phyloP scores from a whole-genome alignment of 2,797 vertebrate species.

The Chromobotia macracanthus region DNA sequence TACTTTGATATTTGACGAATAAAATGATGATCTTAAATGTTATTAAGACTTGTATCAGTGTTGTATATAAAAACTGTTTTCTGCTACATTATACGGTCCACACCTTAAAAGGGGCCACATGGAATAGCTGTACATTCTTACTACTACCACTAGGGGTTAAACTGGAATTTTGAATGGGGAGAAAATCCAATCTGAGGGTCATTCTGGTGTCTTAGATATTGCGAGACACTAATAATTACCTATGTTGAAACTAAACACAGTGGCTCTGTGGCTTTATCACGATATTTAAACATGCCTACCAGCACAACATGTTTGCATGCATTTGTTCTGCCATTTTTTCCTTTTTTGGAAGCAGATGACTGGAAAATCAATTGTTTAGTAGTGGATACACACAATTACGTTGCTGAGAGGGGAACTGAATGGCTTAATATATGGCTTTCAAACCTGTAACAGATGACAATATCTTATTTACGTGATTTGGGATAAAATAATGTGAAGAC shows the following conservation, averaged over 20 bases:
- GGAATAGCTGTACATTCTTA: too few species aligned
- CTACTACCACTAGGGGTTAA: too few species aligned
- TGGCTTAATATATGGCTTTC: conserved; percentile 6
- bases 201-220: too few species aligned
- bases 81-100: too few species aligned
- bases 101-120: too few species aligned
- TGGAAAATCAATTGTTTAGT: conserved; percentile 36
- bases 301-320: not conserved
- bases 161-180: too few species aligned
- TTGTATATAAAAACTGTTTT: too few species aligned
- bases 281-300: not conserved
- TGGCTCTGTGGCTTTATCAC: not conserved
- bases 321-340: conserved; percentile 29
- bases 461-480: conserved; percentile 27
- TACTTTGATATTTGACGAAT: not conserved
- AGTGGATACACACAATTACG: conserved; percentile 36
- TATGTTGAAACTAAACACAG: not conserved
- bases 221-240: too few species aligned
- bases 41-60: too few species aligned
- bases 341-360: conserved; percentile 43
- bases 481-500: conserved; percentile 14
- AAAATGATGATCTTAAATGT: not conserved
- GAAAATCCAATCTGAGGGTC: too few species aligned
- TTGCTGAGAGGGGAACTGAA: not conserved
- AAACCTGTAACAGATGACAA: conserved; percentile 24